Evolutionary conservation across 1,140 invertebrate species (phyloP), one percentile per base, ranked within the genome.

Genomic region (Bombyx mandarina): DNA sequence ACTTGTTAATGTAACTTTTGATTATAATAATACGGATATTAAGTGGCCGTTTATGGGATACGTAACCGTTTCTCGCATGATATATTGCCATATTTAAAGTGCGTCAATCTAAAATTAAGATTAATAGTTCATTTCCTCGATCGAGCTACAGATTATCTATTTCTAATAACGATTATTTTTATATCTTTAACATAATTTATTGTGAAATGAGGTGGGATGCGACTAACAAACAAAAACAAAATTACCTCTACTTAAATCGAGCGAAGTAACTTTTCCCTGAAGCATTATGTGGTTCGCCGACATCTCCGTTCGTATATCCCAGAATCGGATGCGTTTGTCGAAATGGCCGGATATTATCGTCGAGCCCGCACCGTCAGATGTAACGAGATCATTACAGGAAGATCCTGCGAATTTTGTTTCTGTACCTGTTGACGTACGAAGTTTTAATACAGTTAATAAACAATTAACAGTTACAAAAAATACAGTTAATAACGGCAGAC

Each of bases 351-450:
- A 98, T 61, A 99, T 97, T 62, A 99, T 96, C 26, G 94, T 96
- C 9, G 95, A 94, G n/a, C 95, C 96, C 1, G 95, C 91, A 47
- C 94, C 92, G 72, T 97, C 94, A 22, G 92, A 93, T 54, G 94
- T 97, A 43, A 98, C 97, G 22, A 99, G 88, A 88, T 99, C 98
- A 83, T 98, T 97, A 84, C 98, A 99, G 75, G 94, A 97, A 7
- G 97, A 99, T 18, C 97, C 97, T 58, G 97, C 96, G 82, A 99
- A 99, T 88, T 99, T 98, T 1, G 98, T 99, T 84, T 96, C 95
- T 63, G 96, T 93, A 89, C 96, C 96, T 96, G 86, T 61, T 52
- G 56, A 53, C 44, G 26, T 35, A 35, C 26, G 26, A 35, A 35
- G 26, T 35, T 35, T 35, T 35, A 35, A 35, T 35, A 35, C 26